Percentiles rank a stretch among this genome's conserved stretches.
Evolutionary conservation across 2,888 invertebrate genomes (phyloP).

Genomic region (Apoda limacodes): DNA sequence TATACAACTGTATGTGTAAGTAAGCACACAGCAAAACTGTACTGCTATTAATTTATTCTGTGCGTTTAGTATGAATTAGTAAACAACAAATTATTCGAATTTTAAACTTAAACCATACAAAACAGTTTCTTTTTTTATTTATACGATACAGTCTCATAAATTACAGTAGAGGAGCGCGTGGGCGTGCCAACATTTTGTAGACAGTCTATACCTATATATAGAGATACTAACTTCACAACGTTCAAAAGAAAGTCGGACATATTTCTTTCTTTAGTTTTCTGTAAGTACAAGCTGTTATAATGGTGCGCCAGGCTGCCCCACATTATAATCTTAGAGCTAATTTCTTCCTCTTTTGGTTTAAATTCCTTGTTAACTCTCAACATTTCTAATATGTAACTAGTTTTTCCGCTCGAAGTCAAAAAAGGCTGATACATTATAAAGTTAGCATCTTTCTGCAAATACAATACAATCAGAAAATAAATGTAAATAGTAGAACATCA

Average conservation of each 20-base stretch:
- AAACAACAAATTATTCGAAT: too few relatives aligned
- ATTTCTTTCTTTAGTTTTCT: constrained; percentile 77
- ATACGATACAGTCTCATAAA: too few relatives aligned
- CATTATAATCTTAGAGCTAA: constrained; percentile 72
- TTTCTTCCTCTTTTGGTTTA: constrained; percentile 76
- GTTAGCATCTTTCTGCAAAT: constrained; percentile 39
- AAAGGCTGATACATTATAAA: constrained; percentile 73
- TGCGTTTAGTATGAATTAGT: too few relatives aligned
- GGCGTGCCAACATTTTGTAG: neutral
- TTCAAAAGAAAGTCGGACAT: constrained; percentile 82
- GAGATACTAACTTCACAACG: constrained; percentile 79
- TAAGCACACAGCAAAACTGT: too few relatives aligned
- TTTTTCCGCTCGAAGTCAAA: constrained; percentile 71
- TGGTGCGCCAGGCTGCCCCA: constrained; percentile 80
- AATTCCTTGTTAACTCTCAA: constrained; percentile 71
- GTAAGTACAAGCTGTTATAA: constrained; percentile 76
- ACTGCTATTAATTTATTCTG: too few relatives aligned
- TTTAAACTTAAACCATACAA: too few relatives aligned
- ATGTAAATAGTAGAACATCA: too few relatives aligned
- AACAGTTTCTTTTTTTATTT: too few relatives aligned
- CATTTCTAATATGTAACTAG: constrained; percentile 77
- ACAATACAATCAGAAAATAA: neutral
- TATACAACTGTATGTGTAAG: too few relatives aligned
- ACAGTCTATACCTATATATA: neutral
- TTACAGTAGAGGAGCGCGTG: too few relatives aligned